Evolutionary conservation across 2,113 vertebrate genomes (phyloP).

Genomic region (mouse (Mus musculus)): DNA sequence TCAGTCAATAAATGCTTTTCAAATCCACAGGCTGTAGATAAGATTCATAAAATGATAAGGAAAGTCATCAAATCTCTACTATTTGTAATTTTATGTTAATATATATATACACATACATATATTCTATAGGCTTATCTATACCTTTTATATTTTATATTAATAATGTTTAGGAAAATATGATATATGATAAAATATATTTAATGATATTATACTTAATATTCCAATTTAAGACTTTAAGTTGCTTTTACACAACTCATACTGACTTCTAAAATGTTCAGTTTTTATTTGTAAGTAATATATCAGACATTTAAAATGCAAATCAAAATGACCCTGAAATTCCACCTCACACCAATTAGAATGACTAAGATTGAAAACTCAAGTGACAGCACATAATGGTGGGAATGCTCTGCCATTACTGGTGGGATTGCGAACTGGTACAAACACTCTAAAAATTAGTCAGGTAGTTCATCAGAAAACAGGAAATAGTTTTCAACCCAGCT

Average conservation of each 20-base stretch:
- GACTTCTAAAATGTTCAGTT: neutral
- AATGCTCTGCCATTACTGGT: neutral
- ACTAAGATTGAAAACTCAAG: neutral
- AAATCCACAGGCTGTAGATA: neutral
- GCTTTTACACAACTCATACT: slow-evolving; percentile 2
- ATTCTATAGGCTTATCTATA: neutral
- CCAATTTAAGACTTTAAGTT: slow-evolving; percentile 4
- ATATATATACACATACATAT: neutral
- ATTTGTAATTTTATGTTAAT: neutral
- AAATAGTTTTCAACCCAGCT: neutral
- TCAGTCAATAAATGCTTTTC: neutral
- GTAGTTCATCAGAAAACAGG: neutral
- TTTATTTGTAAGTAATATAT: neutral
- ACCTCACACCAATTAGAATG: neutral
- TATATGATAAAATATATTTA: neutral
- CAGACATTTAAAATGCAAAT: neutral
- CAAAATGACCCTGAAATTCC: neutral
- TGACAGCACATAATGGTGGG: neutral
- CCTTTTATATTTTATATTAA: neutral
- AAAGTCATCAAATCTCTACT: slow-evolving; percentile 1
- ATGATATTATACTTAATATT: neutral
- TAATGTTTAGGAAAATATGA: neutral
- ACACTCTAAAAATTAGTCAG: neutral
- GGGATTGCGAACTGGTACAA: neutral
- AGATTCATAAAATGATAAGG: neutral